Evolutionary conservation across 2,113 vertebrate genomes (phyloP), one percentile per base, ranked within the genome.

Genomic region (Pholis gunnellus): DNA sequence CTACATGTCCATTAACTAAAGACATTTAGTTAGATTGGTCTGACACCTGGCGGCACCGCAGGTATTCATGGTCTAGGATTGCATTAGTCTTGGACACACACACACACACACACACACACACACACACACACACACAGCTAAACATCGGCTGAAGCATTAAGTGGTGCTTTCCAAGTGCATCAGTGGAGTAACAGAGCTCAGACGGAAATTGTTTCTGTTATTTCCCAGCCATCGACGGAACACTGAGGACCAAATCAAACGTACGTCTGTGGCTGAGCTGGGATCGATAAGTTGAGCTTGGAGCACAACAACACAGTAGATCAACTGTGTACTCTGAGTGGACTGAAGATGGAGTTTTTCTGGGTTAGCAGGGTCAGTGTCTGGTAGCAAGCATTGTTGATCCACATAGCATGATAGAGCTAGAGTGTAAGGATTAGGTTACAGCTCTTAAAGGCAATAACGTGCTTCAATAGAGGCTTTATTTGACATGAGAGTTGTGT

Each of bases 241-340:
- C 59, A 18, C 72, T 29, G 66, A 74, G 74, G 78, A 75, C 52
- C 76, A 64, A 66, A 71, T 54, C 38, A 78, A 74, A 64, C 5
- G 20, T 14, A 4, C 0, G 67, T 56, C 66, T 72, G 5, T 36
- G 68, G 77, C 64, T 17, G 48, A 5, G 36, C 25, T 3, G 52
- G 38, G 22, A 87, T 90, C 31, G 40, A 88, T 85, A 1, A n/a
- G 57, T 20, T 56, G 40, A 25, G 40, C n/a, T 31, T 14, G 63
- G 63, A 42, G 11, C 63, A 3, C 42, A 66, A 46, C 31, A 54
- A 34, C 50, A 22, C 66, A 60, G 59, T 25, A 56, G 8, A 87
- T 78, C 69, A 59, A 14, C 46, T 38, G 0, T 0, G 27, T 13
- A 9, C 29, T 60, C 36, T 3, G 69, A 57, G 25, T 48, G 34